Evolutionary conservation across 2,113 vertebrate species (phyloP).

Genomic region (Thermophis baileyi): DNA sequence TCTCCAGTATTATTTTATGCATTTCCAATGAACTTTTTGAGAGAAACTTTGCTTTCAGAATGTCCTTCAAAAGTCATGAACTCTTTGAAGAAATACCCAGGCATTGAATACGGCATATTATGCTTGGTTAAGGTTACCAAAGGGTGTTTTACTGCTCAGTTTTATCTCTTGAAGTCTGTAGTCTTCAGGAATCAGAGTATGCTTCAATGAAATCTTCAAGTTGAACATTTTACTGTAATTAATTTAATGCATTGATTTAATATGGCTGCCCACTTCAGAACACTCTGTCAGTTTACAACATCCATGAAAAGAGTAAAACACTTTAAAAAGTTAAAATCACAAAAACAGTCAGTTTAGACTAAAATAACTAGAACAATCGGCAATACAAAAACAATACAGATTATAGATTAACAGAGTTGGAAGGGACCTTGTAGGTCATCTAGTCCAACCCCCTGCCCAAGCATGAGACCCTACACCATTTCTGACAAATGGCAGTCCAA

Average conservation of each 20-base stretch:
- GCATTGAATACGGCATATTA: neutral
- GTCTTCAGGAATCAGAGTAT: neutral
- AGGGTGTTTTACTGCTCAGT: neutral
- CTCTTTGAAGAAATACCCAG: neutral
- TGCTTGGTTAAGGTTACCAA: neutral
- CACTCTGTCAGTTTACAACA: neutral
- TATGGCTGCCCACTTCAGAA: neutral
- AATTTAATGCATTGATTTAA: neutral
- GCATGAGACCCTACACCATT: too few species aligned
- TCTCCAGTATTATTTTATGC: neutral
- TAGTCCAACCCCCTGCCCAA: too few species aligned
- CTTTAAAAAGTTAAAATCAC: neutral
- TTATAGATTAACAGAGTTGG: too few species aligned
- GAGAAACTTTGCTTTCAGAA: neutral
- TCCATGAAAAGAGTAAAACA: neutral
- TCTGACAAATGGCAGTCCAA: too few species aligned
- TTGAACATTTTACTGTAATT: neutral
- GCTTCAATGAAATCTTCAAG: neutral
- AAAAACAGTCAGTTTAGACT: neutral
- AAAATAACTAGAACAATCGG: neutral
- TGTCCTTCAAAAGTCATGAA: neutral
- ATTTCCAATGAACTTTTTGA: neutral
- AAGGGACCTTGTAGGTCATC: too few species aligned
- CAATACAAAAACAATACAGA: neutral
- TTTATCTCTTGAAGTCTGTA: neutral